These are phyloP conservation scores for Nemurella pictetii DNA, from an alignment of 2,888 invertebrate genomes.

Conservation along the genomic window DNA sequence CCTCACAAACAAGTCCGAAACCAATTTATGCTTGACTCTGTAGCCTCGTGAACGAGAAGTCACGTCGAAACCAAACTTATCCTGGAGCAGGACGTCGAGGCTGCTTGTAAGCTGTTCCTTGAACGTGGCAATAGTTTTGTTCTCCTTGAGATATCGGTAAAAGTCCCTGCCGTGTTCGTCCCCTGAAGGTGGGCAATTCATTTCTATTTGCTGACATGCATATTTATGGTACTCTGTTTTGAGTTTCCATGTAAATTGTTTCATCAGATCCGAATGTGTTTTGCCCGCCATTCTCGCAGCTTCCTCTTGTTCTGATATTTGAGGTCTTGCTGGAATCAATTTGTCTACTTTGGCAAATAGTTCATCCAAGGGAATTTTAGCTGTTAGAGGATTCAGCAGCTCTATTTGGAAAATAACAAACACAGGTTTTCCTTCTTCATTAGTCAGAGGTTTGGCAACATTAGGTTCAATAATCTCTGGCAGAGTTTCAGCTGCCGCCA, in stretches of 20 bases:
- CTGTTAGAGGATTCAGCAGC: conserved; percentile 47
- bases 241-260: conserved; percentile 46
- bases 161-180: not conserved
- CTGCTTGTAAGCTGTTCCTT: not conserved
- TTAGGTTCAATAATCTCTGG: conserved; percentile 15
- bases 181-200: too few relatives aligned
- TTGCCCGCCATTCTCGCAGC: conserved; percentile 47
- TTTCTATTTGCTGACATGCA: too few relatives aligned
- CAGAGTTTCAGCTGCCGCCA: not conserved
- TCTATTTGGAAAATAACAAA: conserved; percentile 52
- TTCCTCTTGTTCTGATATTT: conserved; percentile 45
- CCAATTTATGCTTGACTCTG: conserved; percentile 43
- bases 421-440: conserved; percentile 49
- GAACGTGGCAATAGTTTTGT: not conserved
- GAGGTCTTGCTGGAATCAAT: conserved; percentile 34
- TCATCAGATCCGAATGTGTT: conserved; percentile 48
- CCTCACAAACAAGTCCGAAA: conserved; percentile 48
- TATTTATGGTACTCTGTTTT: conserved; percentile 46
- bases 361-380: conserved; percentile 48
- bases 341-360: conserved; percentile 39
- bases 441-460: conserved; percentile 48
- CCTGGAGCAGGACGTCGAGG: not conserved
- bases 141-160: not conserved
- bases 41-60: not conserved
- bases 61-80: conserved; percentile 2